Evolutionary conservation across 2,888 invertebrate species (phyloP).

Genomic region (Terebella lapidaria): DNA sequence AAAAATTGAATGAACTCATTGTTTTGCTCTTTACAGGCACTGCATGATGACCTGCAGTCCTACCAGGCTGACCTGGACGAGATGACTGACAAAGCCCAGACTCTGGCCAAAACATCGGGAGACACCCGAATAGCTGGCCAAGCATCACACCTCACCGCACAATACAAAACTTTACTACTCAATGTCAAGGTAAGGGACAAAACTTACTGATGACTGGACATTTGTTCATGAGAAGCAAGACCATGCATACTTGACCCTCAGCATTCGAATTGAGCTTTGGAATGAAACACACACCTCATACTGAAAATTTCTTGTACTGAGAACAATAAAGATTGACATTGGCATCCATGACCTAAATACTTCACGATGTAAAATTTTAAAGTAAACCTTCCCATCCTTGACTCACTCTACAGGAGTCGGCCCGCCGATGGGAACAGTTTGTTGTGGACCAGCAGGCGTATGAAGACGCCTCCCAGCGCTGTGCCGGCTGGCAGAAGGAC

Average conservation of each 20-base stretch:
- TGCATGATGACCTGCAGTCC: constrained; percentile 34
- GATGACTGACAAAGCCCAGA: constrained; percentile 83
- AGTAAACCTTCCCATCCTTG: no score
- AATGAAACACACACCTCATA: no score
- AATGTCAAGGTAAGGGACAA: constrained; percentile 39
- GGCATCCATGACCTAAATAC: no score
- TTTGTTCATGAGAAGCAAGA: no score
- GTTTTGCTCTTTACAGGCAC: constrained; percentile 29
- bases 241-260: no score
- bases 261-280: no score
- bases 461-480: constrained; percentile 68
- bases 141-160: constrained; percentile 43
- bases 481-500: constrained; percentile 83
- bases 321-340: no score
- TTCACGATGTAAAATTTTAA: no score
- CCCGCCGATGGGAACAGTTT: constrained; percentile 64
- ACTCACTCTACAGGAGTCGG: constrained; percentile 53
- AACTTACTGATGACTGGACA: no score
- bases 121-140: constrained; percentile 44
- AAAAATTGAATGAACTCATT: no score
- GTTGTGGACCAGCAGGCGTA: constrained; percentile 80
- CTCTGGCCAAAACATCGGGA: constrained; percentile 37
- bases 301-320: no score
- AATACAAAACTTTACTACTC: constrained; percentile 39
- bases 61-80: constrained; percentile 72